Evolutionary conservation across 2,888 invertebrate species (phyloP).

Genomic region (Biston betularia): DNA sequence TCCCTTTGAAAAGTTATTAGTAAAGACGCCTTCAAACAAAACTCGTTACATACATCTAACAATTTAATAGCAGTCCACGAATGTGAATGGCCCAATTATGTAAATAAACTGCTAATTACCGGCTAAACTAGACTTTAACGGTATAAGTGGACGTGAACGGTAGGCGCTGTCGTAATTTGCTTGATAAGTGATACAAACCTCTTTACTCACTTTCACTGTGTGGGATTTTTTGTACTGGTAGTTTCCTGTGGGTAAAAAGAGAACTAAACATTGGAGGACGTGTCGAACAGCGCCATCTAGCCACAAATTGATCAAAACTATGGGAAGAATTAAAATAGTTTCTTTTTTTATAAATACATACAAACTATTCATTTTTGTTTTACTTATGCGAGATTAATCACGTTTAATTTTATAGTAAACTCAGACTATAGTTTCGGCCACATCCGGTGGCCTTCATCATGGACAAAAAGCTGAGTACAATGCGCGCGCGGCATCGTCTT

Average conservation of each 20-base stretch:
- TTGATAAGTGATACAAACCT: constrained; percentile 26
- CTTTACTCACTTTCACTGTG: constrained; percentile 23
- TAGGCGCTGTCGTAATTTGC: constrained; percentile 34
- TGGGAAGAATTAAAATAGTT: too few relatives aligned
- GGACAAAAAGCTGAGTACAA: too few relatives aligned
- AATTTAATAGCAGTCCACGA: constrained; percentile 38
- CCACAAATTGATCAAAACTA: too few relatives aligned
- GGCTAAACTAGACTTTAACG: constrained; percentile 28
- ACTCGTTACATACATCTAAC: constrained; percentile 33
- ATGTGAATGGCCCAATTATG: constrained; percentile 43
- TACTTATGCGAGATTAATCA: too few relatives aligned
- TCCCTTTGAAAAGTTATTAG: constrained; percentile 3
- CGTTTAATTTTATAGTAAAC: too few relatives aligned
- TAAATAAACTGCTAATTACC: constrained; percentile 34
- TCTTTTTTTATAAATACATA: too few relatives aligned
- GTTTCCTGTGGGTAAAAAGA: not conserved
- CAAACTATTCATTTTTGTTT: too few relatives aligned
- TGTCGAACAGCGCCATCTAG: too few relatives aligned
- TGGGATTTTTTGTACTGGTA: not conserved
- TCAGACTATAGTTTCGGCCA: too few relatives aligned
- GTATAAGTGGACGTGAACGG: constrained; percentile 25
- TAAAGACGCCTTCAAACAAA: constrained; percentile 11
- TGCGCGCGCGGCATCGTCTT: too few relatives aligned
- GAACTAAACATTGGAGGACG: too few relatives aligned
- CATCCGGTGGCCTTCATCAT: too few relatives aligned